phyloP scores from a whole-genome alignment of 2,888 invertebrate genomes.

The Syritta pipiens region DNA sequence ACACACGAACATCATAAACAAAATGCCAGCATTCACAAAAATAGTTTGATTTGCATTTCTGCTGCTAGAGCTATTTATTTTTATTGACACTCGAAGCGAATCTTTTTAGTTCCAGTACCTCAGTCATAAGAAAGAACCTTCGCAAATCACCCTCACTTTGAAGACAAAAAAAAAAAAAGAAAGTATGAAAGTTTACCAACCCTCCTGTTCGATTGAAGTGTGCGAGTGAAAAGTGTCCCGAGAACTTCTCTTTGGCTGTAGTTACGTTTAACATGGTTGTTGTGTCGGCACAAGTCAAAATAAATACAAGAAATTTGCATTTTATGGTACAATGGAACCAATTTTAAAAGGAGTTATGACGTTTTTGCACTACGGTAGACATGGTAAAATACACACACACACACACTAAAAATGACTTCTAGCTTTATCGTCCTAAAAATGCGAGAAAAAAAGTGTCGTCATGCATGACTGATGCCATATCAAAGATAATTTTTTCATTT shows the following conservation, averaged over 20 bases:
- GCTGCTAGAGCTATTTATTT: constrained; percentile 20
- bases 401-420: too few relatives aligned
- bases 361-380: constrained; percentile 54
- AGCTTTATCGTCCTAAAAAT: constrained; percentile 30
- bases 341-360: constrained; percentile 60
- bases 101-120: background rate
- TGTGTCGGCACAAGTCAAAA: constrained; percentile 23
- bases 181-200: constrained; percentile 24
- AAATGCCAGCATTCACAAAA: constrained; percentile 9
- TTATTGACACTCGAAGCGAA: constrained; percentile 25
- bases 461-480: constrained; percentile 57
- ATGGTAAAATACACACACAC: constrained; percentile 37
- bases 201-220: constrained; percentile 19
- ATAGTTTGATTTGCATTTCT: constrained; percentile 19
- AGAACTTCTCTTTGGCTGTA: constrained; percentile 16
- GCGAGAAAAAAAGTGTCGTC: constrained; percentile 45
- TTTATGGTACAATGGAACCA: constrained; percentile 66
- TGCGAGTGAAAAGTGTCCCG: constrained; percentile 16
- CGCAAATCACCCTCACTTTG: constrained; percentile 1
- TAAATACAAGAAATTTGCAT: constrained; percentile 57
- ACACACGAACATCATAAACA: constrained; percentile 4
- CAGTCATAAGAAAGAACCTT: background rate
- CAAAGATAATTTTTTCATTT: constrained; percentile 48
- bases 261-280: constrained; percentile 22
- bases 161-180: background rate